Evolutionary conservation across 2,888 invertebrate genomes (phyloP), one percentile per base, ranked within the genome.

Genomic region (Archips crataeganus): DNA sequence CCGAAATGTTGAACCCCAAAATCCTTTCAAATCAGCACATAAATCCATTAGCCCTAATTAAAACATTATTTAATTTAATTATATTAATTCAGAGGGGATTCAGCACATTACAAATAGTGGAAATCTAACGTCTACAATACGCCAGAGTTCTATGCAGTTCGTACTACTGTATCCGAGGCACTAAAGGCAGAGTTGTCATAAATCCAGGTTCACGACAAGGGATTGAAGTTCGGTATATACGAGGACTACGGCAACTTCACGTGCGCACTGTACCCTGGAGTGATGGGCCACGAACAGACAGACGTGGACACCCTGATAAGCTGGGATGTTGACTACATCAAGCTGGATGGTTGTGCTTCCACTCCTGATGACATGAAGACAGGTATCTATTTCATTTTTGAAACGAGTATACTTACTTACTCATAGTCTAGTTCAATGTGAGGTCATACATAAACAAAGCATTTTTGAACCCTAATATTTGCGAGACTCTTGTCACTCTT

Each of bases 321-420:
- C 34, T 98, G 98, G 98, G 96, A 94, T 10, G 96, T 97, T 0
- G 98, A 98, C 86, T 97, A 97, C 83, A 91, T 98, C 62, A 98
- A 98, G 89, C 90, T 98, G 57, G 98, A 98, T 82, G 98, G 97
- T 0, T 98, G 98, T 86, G 95, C 97, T 84, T 95, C 96, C 8
- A 94, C 96, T 32, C 87, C 94, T 4, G 82, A 83, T 3, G 90
- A 91, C n/a, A 95, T 96, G 95, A 95, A 95, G 80, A 81, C 84
- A 79, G 95, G 96, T 95, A 83, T 69, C 59, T 54, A 15, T 15
- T 23, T 6, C 13, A 9, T 54, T 54, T 54, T 1, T 9, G 51
- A 54, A 3, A 6, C 13, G 23, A 15, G 15, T 11, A 39, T 6
- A 39, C 39, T 5, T 6, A 39, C 39, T 5, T 39, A 39, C 6